Evolutionary conservation across 2,797 vertebrate genomes (phyloP).

Genomic region (Taenioides sp.): DNA sequence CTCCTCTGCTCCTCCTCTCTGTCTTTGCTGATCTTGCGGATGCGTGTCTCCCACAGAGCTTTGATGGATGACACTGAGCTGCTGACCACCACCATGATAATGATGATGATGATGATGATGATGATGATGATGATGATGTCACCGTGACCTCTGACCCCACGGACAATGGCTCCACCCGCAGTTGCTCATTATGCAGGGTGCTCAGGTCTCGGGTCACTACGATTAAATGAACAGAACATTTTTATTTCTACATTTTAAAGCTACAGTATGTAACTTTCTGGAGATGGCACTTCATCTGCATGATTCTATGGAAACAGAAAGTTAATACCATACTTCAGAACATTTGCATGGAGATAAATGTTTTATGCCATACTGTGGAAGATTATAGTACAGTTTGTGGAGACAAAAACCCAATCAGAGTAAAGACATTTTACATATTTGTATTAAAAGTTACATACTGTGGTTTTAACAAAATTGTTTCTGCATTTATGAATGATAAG

Average conservation of each 20-base stretch:
- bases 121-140: slow-evolving; percentile 35
- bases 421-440: no score
- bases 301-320: no score
- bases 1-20: slow-evolving; percentile 64
- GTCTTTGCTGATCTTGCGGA: slow-evolving; percentile 81
- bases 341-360: no score
- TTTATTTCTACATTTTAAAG: neutral
- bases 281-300: no score
- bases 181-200: slow-evolving; percentile 4
- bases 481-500: no score
- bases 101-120: slow-evolving; percentile 46
- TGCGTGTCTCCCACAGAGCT: slow-evolving; percentile 90
- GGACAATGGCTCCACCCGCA: neutral
- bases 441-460: no score
- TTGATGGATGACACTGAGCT: slow-evolving; percentile 85
- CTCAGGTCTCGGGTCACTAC: neutral
- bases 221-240: neutral
- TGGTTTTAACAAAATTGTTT: no score
- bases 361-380: no score
- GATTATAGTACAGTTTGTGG: no score
- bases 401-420: no score
- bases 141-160: slow-evolving; percentile 33
- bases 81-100: slow-evolving; percentile 68
- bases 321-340: no score
- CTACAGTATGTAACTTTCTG: no score